These are phyloP conservation scores for Agonopterix heracliana DNA, from an alignment of 2,888 invertebrate species.

Conservation along the genomic window DNA sequence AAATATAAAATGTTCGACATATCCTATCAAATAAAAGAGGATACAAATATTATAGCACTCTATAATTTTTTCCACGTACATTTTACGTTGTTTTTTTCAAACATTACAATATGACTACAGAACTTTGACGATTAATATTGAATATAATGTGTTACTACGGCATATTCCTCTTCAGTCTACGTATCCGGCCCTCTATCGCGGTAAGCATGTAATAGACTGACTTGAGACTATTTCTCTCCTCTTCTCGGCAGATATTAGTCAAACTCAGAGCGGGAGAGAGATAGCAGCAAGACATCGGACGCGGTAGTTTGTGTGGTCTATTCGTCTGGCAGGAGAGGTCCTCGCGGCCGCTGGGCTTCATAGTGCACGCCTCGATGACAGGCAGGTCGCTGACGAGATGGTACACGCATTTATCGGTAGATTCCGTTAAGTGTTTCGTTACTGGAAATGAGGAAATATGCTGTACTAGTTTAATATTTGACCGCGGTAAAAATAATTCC, in stretches of 20 bases:
- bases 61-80: background rate
- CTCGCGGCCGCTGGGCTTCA: slow-evolving; percentile 47
- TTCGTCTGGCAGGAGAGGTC: slow-evolving; percentile 40
- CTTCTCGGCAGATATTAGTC: slow-evolving; percentile 42
- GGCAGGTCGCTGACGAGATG: background rate
- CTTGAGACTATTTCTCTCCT: slow-evolving; percentile 39
- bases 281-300: background rate
- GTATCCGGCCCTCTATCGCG: slow-evolving; percentile 56
- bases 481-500: background rate
- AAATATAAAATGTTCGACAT: background rate
- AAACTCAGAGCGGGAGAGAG: slow-evolving; percentile 34
- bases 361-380: slow-evolving; percentile 35
- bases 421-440: slow-evolving; percentile 29
- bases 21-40: slow-evolving; percentile 4
- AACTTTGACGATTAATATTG: background rate
- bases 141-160: slow-evolving; percentile 8
- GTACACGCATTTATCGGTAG: slow-evolving; percentile 17
- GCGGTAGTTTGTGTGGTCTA: background rate
- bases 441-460: slow-evolving; percentile 28
- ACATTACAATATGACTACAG: background rate
- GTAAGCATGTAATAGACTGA: slow-evolving; percentile 47
- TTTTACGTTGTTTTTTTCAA: background rate
- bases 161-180: slow-evolving; percentile 41
- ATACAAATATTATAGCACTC: background rate
- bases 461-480: background rate